phyloP scores from a whole-genome alignment of 2,888 invertebrate species.

The Hydrotaea diabolus region DNA sequence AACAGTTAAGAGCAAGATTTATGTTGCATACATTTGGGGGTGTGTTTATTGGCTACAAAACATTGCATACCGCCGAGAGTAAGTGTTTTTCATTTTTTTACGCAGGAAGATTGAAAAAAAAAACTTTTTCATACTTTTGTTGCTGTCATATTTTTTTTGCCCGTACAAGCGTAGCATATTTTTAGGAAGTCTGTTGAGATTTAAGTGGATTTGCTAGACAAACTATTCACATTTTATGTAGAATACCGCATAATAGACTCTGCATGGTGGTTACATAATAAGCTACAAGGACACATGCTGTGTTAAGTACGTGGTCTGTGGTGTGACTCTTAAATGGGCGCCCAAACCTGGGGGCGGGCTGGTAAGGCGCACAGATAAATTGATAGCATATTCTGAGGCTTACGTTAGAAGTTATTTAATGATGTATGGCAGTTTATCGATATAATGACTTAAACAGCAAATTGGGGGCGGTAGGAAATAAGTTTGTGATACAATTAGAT shows the following conservation, averaged over 20 bases:
- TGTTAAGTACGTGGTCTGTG: constrained; percentile 23
- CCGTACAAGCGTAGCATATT: neutral
- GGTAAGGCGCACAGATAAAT: too few species aligned
- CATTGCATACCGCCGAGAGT: neutral
- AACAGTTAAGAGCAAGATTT: neutral
- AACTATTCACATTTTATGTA: constrained; percentile 15
- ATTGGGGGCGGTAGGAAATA: too few species aligned
- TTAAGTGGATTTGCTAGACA: constrained; percentile 18
- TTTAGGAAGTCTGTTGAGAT: neutral
- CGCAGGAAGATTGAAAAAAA: too few species aligned
- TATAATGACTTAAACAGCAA: too few species aligned
- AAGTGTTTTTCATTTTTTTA: neutral
- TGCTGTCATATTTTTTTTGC: neutral
- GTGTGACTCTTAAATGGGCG: neutral
- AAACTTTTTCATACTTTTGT: neutral
- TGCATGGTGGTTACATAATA: constrained; percentile 14
- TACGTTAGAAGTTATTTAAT: too few species aligned
- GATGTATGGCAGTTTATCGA: too few species aligned
- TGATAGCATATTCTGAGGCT: too few species aligned
- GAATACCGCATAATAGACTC: constrained; percentile 25
- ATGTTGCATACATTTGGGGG: neutral
- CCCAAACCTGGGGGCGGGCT: too few species aligned
- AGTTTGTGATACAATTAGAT: too few species aligned
- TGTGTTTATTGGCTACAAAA: neutral
- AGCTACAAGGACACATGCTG: constrained; percentile 28